Conservation (phyloP, 2,113 vertebrate genomes). For the Petromus typicus region DNA sequence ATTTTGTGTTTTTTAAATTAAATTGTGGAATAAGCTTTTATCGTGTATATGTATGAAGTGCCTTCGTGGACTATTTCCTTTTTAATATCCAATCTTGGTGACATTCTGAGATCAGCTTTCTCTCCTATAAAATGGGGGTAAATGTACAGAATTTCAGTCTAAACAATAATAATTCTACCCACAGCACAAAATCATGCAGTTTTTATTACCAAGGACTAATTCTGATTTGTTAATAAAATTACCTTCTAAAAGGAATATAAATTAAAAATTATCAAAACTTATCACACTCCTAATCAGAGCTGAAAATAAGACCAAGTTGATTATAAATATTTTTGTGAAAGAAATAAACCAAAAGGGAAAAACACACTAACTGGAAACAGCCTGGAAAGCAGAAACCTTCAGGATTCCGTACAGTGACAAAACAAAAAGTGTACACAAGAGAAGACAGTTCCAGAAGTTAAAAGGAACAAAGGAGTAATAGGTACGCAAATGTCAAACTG, state of each 20-base stretch:
- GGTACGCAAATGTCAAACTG: not conserved
- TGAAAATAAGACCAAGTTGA: not conserved
- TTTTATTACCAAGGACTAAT: not conserved
- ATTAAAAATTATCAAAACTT: not conserved
- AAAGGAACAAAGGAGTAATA: not conserved
- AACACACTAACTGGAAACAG: not conserved
- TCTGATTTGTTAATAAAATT: constrained; percentile 9
- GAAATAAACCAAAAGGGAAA: not conserved
- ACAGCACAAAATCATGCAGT: not conserved
- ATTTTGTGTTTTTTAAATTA: not conserved
- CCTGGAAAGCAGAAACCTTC: not conserved
- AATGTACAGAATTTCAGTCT: not conserved
- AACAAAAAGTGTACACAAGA: not conserved
- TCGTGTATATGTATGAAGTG: not conserved
- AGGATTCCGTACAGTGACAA: not conserved
- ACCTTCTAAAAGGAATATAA: not conserved
- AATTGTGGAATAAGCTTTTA: not conserved
- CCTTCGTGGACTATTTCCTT: not conserved
- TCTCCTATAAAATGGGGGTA: not conserved
- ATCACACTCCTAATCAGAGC: not conserved
- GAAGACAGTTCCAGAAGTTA: constrained; percentile 1
- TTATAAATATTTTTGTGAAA: not conserved
- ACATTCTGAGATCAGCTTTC: not conserved
- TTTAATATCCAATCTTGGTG: not conserved
- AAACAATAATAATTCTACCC: not conserved